phyloP scores from a whole-genome alignment of 2,113 vertebrate species.

The Gopherus evgoodei region DNA sequence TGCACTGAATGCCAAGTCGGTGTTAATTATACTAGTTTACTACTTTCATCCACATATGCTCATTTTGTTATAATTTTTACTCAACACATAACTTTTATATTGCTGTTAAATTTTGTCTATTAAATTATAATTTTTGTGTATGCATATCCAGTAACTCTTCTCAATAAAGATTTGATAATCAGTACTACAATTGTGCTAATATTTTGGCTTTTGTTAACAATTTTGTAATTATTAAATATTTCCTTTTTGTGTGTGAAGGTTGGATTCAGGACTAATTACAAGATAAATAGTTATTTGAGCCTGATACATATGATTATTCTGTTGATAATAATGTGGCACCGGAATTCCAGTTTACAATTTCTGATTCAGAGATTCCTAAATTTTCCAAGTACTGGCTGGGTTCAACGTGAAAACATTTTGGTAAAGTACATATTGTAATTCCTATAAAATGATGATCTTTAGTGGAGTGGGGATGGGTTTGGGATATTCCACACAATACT shows the following conservation, averaged over 20 bases:
- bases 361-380: not conserved
- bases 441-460: not conserved
- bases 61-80: not conserved
- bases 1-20: slow-evolving; percentile 34
- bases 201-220: not conserved
- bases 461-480: not conserved
- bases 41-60: slow-evolving; percentile 22
- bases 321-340: not conserved
- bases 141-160: not conserved
- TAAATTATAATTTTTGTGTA: not conserved
- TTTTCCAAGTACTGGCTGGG: slow-evolving; percentile 24
- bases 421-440: not conserved
- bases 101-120: not conserved
- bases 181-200: not conserved
- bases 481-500: not conserved
- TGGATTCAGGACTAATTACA: not conserved
- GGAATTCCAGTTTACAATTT: slow-evolving; percentile 34
- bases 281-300: not conserved
- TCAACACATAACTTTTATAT: not conserved
- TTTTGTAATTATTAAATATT: not conserved
- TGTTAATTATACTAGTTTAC: not conserved
- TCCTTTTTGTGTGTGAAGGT: not conserved
- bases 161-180: not conserved
- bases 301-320: not conserved
- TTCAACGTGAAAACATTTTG: not conserved